Evolutionary conservation across 2,888 invertebrate species (phyloP).

Genomic region (Noctua janthina): DNA sequence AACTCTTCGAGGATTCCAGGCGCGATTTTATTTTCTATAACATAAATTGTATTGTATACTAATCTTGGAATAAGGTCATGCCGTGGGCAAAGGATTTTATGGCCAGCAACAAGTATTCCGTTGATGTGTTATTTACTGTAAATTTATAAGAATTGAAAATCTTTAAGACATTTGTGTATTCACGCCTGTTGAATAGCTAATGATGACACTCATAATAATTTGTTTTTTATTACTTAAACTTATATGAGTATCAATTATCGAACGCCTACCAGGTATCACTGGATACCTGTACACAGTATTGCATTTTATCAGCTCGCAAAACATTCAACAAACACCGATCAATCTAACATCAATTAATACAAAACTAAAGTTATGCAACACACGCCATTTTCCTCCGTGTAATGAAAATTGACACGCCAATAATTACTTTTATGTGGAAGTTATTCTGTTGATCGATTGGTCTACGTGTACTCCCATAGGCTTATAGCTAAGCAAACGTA

Average conservation of each 20-base stretch:
- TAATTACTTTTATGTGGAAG: conserved; percentile 52
- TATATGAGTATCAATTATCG: not conserved
- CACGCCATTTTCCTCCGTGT: conserved; percentile 21
- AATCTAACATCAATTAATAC: conserved; percentile 44
- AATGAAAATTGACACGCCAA: conserved; percentile 52
- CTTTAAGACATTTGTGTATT: not conserved
- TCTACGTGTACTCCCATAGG: conserved; percentile 8
- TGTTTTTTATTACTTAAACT: not conserved
- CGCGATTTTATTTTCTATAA: no score
- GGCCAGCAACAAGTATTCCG: not conserved
- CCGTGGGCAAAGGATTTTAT: not conserved
- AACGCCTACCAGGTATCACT: no score
- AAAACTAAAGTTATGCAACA: conserved; percentile 50
- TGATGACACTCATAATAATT: not conserved
- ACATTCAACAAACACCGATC: not conserved
- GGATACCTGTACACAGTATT: not conserved
- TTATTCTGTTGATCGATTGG: conserved; percentile 49
- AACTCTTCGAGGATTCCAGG: not conserved
- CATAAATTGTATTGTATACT: not conserved
- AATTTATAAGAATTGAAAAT: not conserved
- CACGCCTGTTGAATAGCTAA: not conserved
- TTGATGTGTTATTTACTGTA: not conserved
- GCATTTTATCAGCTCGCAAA: not conserved
- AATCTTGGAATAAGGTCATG: not conserved
- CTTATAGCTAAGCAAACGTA: not conserved